phyloP scores from a whole-genome alignment of 2,113 vertebrate genomes.

The Eudyptes chrysolophus region DNA sequence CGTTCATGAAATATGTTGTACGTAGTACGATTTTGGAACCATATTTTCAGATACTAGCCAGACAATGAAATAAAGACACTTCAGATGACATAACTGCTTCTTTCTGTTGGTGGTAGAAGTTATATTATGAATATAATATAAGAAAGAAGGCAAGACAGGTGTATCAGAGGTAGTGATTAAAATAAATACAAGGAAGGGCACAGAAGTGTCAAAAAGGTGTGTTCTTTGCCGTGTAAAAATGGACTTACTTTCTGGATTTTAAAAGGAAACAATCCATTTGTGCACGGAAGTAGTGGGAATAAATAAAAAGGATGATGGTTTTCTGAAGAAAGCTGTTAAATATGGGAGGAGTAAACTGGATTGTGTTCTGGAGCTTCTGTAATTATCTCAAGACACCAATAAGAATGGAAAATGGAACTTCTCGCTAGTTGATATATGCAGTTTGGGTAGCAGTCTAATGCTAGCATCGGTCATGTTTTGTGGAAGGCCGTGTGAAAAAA shows the following conservation, averaged over 20 bases:
- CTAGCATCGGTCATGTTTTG: not conserved
- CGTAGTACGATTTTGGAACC: not conserved
- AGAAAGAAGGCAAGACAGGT: not conserved
- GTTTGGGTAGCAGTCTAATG: not conserved
- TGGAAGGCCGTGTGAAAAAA: not conserved
- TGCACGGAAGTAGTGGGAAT: not conserved
- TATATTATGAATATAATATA: not conserved
- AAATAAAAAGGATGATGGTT: not conserved
- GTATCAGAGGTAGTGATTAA: not conserved
- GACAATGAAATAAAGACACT: not conserved
- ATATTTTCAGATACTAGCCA: not conserved
- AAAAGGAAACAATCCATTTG: not conserved
- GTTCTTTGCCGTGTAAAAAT: not conserved
- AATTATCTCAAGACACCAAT: not conserved
- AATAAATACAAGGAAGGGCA: not conserved
- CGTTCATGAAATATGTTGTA: accelerated
- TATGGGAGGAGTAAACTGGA: not conserved
- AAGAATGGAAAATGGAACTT: not conserved
- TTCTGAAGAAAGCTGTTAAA: not conserved
- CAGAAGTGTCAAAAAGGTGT: not conserved
- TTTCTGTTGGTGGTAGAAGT: not conserved
- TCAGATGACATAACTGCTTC: not conserved
- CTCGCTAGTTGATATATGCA: not conserved
- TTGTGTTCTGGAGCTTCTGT: not conserved
- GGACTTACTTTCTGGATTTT: not conserved